Evolutionary conservation across 2,113 vertebrate species (phyloP), one percentile per base, ranked within the genome.

Genomic region (Acrocephalus arundinaceus): DNA sequence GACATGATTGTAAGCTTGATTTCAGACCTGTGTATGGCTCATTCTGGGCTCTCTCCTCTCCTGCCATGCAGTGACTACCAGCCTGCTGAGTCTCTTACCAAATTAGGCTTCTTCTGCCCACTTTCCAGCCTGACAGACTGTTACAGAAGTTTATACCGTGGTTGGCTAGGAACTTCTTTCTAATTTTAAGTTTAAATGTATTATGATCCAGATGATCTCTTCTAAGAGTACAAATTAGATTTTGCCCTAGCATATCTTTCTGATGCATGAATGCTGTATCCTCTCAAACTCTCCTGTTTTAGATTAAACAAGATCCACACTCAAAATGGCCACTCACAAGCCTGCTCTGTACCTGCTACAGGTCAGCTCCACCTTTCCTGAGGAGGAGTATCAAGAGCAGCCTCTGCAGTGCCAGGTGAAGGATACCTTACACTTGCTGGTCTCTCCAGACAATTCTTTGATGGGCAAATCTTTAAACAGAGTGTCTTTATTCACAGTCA

Each of bases 71-170:
- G 58, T 68, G 78, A 87, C 87, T 90, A 96, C 54, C 87, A 96
- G 81, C 70, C 15, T 18, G 58, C 85, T 91, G 54, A 54, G 14
- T 90, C 66, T 93, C 85, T 91, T 90, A 90, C 94, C 92, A 91
- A 97, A 96, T 93, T 87, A 91, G 95, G 78, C 82, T 76, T 0
- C 81, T 82, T 94, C 95, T 95, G 78, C 94, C 94, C 92, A 95
- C 90, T 82, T 87, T 87, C 85, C 90, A 93, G 85, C 90, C 75
- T 91, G 71, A 49, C 87, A 95, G 82, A 82, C 92, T 97, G 78
- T 85, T 15, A 1, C 67, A 82, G 80, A 70, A 86, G 74, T 87
- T 96, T 90, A 82, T 79, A 49, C 54, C 66, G 31, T 58, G 94
- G 67, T 94, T 95, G 58, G 66, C 78, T 82, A 85, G 78, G 85